Conservation (phyloP, 2,113 vertebrate species). For the Ictalurus punctatus region DNA sequence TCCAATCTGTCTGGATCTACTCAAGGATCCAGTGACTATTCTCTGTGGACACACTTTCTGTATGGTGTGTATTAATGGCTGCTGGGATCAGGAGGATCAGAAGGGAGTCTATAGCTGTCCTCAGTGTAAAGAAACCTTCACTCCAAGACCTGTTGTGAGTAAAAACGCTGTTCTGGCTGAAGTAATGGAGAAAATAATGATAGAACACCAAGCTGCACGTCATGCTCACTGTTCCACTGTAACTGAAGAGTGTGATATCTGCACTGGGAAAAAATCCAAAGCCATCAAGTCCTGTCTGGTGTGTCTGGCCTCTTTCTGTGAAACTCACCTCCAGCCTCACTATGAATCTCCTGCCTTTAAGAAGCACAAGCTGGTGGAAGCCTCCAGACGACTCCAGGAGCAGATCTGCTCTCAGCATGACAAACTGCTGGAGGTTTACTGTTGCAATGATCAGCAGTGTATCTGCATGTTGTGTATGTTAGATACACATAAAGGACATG, state of each 20-base stretch:
- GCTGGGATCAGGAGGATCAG: constrained; percentile 15
- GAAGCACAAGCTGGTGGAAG: background rate
- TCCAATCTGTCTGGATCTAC: background rate
- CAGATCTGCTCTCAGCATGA: constrained; percentile 12
- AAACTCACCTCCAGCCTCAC: too few species aligned
- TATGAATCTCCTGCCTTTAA: background rate
- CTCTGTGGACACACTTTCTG: constrained; percentile 11
- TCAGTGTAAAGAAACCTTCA: constrained; percentile 14
- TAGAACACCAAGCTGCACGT: background rate
- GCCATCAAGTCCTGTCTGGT: background rate
- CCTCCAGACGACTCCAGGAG: constrained; percentile 4
- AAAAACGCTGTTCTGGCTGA: background rate
- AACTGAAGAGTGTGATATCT: background rate
- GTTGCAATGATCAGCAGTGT: background rate
- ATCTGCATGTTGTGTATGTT: background rate
- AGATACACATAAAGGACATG: background rate
- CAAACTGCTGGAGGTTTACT: constrained; percentile 1
- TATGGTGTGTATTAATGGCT: background rate
- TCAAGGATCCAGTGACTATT: constrained; percentile 5
- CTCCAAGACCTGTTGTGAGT: background rate
- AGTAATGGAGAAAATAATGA: background rate
- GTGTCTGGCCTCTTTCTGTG: constrained; percentile 6
- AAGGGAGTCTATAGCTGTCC: background rate
- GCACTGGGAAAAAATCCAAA: background rate
- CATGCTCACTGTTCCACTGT: background rate